Conservation (phyloP, 1,140 invertebrate genomes). For the Atta colombica region DNA sequence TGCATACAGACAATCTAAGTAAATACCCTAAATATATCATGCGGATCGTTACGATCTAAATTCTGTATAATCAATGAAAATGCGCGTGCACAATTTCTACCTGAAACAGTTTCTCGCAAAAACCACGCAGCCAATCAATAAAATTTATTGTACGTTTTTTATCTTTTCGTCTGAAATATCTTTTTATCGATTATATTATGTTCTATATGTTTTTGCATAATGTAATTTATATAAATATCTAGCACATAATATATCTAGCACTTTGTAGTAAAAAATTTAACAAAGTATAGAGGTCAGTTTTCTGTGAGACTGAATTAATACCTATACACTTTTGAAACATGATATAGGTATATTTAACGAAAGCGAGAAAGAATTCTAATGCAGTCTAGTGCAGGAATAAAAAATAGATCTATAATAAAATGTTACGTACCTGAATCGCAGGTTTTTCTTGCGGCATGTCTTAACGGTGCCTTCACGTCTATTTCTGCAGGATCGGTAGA, state of each 20-base stretch:
- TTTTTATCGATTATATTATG: neutral
- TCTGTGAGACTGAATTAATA: too few species aligned
- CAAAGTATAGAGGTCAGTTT: neutral
- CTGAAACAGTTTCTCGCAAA: neutral
- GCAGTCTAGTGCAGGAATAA: too few species aligned
- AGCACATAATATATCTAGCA: neutral
- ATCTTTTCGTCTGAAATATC: neutral
- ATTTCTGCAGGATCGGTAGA: slow-evolving; percentile 82
- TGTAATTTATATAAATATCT: neutral
- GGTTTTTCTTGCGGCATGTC: slow-evolving; percentile 11
- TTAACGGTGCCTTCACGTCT: slow-evolving; percentile 33
- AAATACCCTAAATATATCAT: neutral
- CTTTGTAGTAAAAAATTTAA: neutral
- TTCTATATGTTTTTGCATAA: neutral
- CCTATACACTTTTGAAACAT: too few species aligned
- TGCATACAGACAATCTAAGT: neutral
- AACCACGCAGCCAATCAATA: neutral
- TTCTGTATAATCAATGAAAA: neutral
- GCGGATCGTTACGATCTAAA: neutral
- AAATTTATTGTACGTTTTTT: neutral
- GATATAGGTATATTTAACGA: too few species aligned
- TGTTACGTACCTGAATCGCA: slow-evolving; percentile 31
- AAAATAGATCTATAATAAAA: neutral
- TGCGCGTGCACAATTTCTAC: neutral
- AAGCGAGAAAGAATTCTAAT: too few species aligned